Evolutionary conservation across 2,797 vertebrate species (phyloP).

Genomic region (Coregonus ussuriensis): DNA sequence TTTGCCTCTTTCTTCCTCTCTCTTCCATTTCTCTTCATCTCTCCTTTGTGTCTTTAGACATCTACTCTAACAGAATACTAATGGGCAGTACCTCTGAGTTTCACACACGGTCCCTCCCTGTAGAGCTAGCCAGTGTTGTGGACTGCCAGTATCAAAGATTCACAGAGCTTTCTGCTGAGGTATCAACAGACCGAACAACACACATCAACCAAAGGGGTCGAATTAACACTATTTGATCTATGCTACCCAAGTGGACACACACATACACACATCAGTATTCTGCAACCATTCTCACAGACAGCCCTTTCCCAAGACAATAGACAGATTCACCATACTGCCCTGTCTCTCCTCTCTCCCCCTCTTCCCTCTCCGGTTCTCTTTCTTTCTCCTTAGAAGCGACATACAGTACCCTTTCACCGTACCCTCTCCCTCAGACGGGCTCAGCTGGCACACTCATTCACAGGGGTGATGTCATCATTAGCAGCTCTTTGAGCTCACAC

Average conservation of each 20-base stretch:
- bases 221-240: not conserved
- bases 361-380: not conserved
- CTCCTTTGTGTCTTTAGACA: constrained; percentile 12
- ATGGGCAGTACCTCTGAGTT: constrained; percentile 20
- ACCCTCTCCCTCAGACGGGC: not conserved
- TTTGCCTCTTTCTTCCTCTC: not conserved
- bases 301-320: not conserved
- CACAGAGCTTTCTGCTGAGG: constrained; percentile 13
- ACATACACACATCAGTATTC: not conserved
- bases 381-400: not conserved
- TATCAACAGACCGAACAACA: not conserved
- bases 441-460: not conserved
- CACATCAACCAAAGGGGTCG: not conserved
- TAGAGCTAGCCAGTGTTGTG: constrained; percentile 10
- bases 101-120: constrained; percentile 22
- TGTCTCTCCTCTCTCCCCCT: not conserved
- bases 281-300: not conserved
- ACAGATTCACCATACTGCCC: not conserved
- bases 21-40: not conserved
- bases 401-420: not conserved
- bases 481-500: not conserved
- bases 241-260: not conserved
- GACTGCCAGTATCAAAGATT: not conserved
- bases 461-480: not conserved
- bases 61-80: constrained; percentile 39